Base-by-base conservation (phyloP, 2,888 invertebrate species). In the Leptothorax acervorum region DNA sequence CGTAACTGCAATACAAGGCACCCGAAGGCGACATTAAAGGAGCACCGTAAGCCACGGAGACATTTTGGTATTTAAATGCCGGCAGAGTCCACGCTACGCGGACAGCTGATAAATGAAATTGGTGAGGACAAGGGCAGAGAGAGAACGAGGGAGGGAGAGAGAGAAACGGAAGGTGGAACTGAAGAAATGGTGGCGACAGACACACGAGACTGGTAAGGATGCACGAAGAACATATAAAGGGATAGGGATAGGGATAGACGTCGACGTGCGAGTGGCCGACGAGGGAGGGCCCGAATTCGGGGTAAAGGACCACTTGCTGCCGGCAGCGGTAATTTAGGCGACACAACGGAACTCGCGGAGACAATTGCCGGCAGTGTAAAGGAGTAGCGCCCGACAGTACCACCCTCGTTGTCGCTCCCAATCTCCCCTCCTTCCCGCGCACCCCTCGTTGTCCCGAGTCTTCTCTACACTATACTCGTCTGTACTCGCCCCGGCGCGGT, bases 41-140 rank as follows among this genome's bases (percentile, higher is more conserved):
- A 85, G 87, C 86, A 83, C 82, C 68, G 85, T 87, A 90, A 91
- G 89, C 92, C 86, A 87, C 88, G 86, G 89, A 84, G 91, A 92
- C 90, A 92, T 92, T 93, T 93, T 93, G 93, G 92, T 93, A 94
- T 94, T 94, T 93, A 93, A 94, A 94, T 94, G 93, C 90, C 92
- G 91, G 90, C 78, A 89, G 78, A 86, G 86, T 78, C 84, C 86
- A 87, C 88, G 82, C 83, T 85, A 83, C 28, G 73, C 76, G 55
- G 85, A 85, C 87, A 60, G 68, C 23, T 23, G 84, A 89, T 86
- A 90, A 92, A 92, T 92, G 91, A 92, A 92, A 89, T 91, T 88
- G 66, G 35, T 6, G 28, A 23, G 42, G 9, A 55, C 42, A 45
- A 23, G 23, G 23, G 23, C 23, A 73, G 39, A 35, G 42, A 65